These are phyloP conservation scores for Cenopis cana DNA, from an alignment of 2,888 invertebrate genomes.

Conservation along the genomic window DNA sequence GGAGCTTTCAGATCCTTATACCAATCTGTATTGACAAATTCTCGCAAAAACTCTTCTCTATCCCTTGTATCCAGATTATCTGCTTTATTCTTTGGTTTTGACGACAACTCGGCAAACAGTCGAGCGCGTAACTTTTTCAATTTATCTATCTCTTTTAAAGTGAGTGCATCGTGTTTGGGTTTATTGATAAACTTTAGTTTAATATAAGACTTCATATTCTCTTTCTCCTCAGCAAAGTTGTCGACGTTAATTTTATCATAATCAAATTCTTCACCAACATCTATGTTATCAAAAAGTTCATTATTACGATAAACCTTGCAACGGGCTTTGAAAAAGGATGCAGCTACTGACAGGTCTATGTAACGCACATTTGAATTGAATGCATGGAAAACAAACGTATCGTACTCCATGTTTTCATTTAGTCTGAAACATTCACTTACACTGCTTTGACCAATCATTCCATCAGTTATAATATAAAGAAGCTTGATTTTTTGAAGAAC, in stretches of 20 bases:
- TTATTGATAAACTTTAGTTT: conserved; percentile 55
- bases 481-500: conserved; percentile 50
- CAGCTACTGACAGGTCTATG: conserved; percentile 54
- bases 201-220: conserved; percentile 57
- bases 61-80: conserved; percentile 51
- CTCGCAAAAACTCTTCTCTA: conserved; percentile 49
- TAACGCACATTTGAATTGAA: conserved; percentile 40
- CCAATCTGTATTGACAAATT: conserved; percentile 52
- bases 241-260: conserved; percentile 53
- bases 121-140: conserved; percentile 52
- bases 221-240: conserved; percentile 54
- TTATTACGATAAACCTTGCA: conserved; percentile 55
- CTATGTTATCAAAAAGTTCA: conserved; percentile 49
- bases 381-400: conserved; percentile 55
- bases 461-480: conserved; percentile 57
- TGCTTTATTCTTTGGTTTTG: conserved; percentile 14
- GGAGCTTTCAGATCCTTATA: conserved; percentile 50
- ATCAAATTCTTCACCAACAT: conserved; percentile 57
- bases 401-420: conserved; percentile 54
- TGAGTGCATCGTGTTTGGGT: conserved; percentile 46
- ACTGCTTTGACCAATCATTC: conserved; percentile 43
- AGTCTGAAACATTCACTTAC: conserved; percentile 46
- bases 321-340: conserved; percentile 51
- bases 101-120: conserved; percentile 50
- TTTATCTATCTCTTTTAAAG: conserved; percentile 56